phyloP scores from a whole-genome alignment of 1,140 invertebrate species.

The Agrilus planipennis region DNA sequence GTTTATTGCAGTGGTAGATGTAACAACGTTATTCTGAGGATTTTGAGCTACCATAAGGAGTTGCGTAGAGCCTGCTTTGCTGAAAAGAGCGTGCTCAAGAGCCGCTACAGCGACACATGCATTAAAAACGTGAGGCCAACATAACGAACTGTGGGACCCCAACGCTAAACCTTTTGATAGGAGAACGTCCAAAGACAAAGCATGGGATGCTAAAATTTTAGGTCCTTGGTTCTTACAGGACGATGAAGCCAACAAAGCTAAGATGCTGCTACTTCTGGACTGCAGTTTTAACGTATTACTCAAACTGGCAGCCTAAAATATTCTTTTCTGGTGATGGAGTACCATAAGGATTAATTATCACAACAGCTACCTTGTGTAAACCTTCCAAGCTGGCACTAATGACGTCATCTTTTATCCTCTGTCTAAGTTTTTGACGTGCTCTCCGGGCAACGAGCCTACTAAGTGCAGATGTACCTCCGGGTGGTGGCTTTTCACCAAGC shows the following conservation, averaged over 20 bases:
- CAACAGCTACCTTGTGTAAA: conserved; percentile 62
- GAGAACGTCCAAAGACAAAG: conserved; percentile 80
- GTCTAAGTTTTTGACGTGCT: conserved; percentile 40
- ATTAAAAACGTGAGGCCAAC: conserved; percentile 87
- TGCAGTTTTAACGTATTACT: conserved; percentile 69
- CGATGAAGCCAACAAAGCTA: conserved; percentile 64
- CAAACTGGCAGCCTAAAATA: conserved; percentile 50
- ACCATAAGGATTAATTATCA: not conserved
- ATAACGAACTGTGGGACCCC: conserved; percentile 79
- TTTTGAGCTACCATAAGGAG: conserved; percentile 38
- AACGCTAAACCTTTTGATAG: conserved; percentile 63
- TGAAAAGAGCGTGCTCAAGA: conserved; percentile 78
- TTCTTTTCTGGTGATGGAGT: not conserved
- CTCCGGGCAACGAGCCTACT: conserved; percentile 29
- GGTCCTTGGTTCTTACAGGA: conserved; percentile 57
- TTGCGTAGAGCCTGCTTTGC: conserved; percentile 43
- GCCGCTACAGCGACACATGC: conserved; percentile 84
- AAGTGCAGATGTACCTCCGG: conserved; percentile 34
- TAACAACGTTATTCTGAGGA: conserved; percentile 30
- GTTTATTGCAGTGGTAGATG: conserved; percentile 27
- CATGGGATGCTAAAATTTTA: conserved; percentile 70
- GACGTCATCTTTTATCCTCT: conserved; percentile 52
- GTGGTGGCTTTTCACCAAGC: conserved; percentile 47
- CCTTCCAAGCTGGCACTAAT: conserved; percentile 81
- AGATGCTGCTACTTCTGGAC: conserved; percentile 69